Percentiles rank a stretch among this genome's conserved stretches.
phyloP scores from a whole-genome alignment of 2,888 invertebrate genomes.

The Scelioninae gen. 2 region DNA sequence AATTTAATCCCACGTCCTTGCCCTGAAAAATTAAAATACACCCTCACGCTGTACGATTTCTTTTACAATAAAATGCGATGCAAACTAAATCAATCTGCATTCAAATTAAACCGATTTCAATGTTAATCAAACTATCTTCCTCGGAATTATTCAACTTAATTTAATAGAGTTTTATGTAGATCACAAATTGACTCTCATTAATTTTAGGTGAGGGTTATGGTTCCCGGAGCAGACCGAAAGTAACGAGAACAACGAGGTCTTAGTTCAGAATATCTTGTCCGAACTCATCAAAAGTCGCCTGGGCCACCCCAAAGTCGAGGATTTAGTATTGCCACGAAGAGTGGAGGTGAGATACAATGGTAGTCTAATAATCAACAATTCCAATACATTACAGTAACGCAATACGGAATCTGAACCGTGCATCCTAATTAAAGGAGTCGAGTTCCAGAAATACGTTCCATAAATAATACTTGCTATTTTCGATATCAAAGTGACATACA shows the following conservation, averaged over 20 bases:
- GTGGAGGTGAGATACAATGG: conserved; percentile 62
- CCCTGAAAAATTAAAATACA: neutral
- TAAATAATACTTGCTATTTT: conserved; percentile 19
- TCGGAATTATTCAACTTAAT: conserved; percentile 44
- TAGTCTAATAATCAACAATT: conserved; percentile 31
- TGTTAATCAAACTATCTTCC: conserved; percentile 47
- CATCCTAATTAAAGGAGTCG: conserved; percentile 15
- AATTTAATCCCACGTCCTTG: neutral
- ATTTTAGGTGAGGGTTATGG: conserved; percentile 78
- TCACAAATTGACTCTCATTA: conserved; percentile 59
- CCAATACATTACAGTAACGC: neutral
- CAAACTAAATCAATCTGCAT: conserved; percentile 44
- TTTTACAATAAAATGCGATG: conserved; percentile 17
- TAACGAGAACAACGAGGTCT: conserved; percentile 77
- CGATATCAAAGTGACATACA: neutral
- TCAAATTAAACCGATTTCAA: conserved; percentile 47
- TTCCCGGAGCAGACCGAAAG: conserved; percentile 79
- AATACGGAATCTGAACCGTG: neutral
- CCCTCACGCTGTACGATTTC: neutral
- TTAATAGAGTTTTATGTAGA: conserved; percentile 52
- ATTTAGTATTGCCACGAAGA: conserved; percentile 70
- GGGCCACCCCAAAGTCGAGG: conserved; percentile 69
- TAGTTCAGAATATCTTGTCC: conserved; percentile 77
- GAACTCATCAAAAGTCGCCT: conserved; percentile 73
- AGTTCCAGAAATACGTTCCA: neutral